Conservation (phyloP, 2,888 invertebrate genomes). For the Branchinecta sandiegonensis region DNA sequence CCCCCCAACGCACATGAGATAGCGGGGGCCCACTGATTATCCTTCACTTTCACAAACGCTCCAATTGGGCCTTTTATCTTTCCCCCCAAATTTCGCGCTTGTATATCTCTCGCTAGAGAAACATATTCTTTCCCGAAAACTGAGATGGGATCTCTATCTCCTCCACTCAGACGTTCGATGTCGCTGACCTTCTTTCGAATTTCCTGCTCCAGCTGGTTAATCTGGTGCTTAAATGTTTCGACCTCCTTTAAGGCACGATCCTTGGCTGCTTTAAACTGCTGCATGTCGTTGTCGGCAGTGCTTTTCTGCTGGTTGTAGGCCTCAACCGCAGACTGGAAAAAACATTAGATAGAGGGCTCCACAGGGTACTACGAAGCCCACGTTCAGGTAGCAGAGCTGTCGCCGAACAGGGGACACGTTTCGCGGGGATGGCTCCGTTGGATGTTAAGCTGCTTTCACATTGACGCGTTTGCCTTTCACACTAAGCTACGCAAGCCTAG, state of each 20-base stretch:
- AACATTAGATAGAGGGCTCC: not conserved
- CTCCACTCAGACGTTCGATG: not conserved
- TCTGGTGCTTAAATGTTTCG: not conserved
- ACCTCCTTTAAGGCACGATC: not conserved
- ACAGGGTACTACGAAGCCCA: too few species aligned
- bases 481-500: too few species aligned
- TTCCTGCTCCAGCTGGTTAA: not conserved
- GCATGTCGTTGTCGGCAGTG: not conserved
- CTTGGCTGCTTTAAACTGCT: not conserved
- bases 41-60: constrained; percentile 50
- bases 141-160: not conserved
- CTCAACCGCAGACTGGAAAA: not conserved
- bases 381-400: too few species aligned
- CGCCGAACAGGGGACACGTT: too few species aligned
- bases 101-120: not conserved
- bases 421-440: too few species aligned
- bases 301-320: not conserved
- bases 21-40: constrained; percentile 53
- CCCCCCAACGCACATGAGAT: constrained; percentile 11
- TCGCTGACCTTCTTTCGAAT: not conserved
- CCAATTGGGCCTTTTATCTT: constrained; percentile 37
- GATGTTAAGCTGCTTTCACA: too few species aligned
- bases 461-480: too few species aligned
- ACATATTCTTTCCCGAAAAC: not conserved
- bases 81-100: not conserved